Evolutionary conservation across 2,797 vertebrate genomes (phyloP), one percentile per base, ranked within the genome.

Genomic region (Alcedo atthis): DNA sequence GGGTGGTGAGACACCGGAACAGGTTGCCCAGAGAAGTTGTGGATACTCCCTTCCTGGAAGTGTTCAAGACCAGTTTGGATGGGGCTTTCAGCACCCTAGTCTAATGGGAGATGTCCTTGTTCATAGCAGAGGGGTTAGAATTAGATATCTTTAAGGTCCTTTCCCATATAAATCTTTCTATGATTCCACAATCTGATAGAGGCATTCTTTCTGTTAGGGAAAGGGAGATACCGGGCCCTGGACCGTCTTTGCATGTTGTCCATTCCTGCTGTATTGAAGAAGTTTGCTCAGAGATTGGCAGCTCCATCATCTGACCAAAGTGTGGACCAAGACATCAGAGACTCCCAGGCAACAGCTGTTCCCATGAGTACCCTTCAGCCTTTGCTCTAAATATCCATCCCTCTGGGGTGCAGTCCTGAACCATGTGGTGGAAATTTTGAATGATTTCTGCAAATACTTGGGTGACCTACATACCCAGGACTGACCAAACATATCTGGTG

Each of bases 401-500:
- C 46, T 42, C 25, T 33, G 20, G 5, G 8, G 5, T 37, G 15
- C 24, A 51, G 12, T 17, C 24, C 30, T 75, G 55, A 78, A n/a
- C 5, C 24, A n/a, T 0, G 1, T 12, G 14, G 40, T 32, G 35
- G 42, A 42, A 9, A 40, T 30, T 79, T 78, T 25, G 3, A 6
- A 10, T 7, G 12, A 25, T 40, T 22, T 67, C 35, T 33, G 28
- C 14, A 74, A 76, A 28, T 35, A 2, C 10, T 7, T 33, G 12
- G 33, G 16, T 26, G 21, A 35, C 2, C 4, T 32, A 3, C 1
- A 0, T 54, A 67, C 16, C 24, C 40, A 15, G 12, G 22, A 6
- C 13, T 46, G 58, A 40, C 15, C 63, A 54, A 86, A 42, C 2
- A 20, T 8, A 22, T 3, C 6, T 28, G 33, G 15, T 0, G 0